Evolutionary conservation across 1,140 invertebrate species (phyloP), one percentile per base, ranked within the genome.

Genomic region (Nylanderia fulva): DNA sequence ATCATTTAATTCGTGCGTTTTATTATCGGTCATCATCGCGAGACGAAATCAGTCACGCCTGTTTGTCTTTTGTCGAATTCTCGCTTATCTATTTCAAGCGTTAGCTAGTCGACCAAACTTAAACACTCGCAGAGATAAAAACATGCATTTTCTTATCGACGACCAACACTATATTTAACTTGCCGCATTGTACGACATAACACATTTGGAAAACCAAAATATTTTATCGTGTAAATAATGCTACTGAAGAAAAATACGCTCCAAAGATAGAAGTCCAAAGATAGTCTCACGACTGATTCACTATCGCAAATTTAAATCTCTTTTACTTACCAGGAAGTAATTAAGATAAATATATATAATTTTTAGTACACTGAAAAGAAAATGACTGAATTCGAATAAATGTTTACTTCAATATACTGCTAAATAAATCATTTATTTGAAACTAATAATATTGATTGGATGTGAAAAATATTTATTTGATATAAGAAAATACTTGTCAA

Each of bases 61-160:
- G 33, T 69, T 66, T 66, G 18, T 33, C 21, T 48, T 29, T 15
- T 36, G 11, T 48, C 4, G 45, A 48, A 18, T 48, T 77, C 18
- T 15, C 29, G 21, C 27, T 77, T n/a, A 52, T 58, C 61, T 18
- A n/a, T 21, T 42, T 29, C 54, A 36, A 8, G 27, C 45, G 42
- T n/a, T 15, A 58, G 36, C 33, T 24, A 69, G 77, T 85, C 45
- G 13, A 4, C 7, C 42, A 54, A 36, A 79, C 27, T 60, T 61
- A 7, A 24, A 79, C 63, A 15, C 36, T 36, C 18, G 24, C 42
- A 48, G 27, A 79, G 74, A 85, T 85, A 79, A 79, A 24, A 54
- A 15, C 45, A 60, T 1, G 24, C 18, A 77, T 48, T 54, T 69
- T 18, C 84, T 86, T 79, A 85, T 86, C 72, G 52, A 52, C 21